A percentile compares a stretch with the other conserved stretches of the same genome.
Conservation (phyloP, 1,140 invertebrate species). For the Drosophila subobscura region DNA sequence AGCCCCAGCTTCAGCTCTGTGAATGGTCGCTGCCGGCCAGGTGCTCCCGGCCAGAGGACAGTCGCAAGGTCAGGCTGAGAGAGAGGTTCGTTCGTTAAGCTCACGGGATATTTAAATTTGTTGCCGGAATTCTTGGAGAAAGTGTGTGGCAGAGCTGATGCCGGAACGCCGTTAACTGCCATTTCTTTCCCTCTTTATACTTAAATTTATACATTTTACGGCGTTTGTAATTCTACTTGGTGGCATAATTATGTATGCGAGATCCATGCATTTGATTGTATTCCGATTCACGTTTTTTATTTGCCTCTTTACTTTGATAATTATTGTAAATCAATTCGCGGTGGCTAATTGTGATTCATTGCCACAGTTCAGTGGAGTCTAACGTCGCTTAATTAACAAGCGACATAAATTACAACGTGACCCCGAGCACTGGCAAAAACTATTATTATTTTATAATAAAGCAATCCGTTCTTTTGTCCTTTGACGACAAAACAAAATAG, state of each 20-base stretch:
- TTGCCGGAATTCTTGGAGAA: conserved; percentile 16
- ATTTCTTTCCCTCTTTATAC: no score
- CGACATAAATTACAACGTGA: conserved; percentile 50
- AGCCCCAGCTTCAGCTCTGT: conserved; percentile 4
- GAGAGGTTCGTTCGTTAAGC: conserved; percentile 36
- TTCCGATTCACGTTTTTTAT: background rate
- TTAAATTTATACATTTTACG: conserved; percentile 3
- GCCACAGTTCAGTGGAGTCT: conserved; percentile 64
- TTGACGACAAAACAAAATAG: no score
- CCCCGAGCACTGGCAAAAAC: conserved; percentile 12
- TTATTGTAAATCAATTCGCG: conserved; percentile 45
- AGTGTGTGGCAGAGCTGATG: no score
- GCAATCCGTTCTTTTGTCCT: no score
- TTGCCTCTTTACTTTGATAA: conserved; percentile 15
- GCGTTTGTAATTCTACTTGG: conserved; percentile 46
- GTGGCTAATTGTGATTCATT: conserved; percentile 55
- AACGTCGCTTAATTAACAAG: conserved; percentile 65
- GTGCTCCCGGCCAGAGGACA: conserved; percentile 42
- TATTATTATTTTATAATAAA: conserved; percentile 8
- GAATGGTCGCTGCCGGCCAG: conserved; percentile 25
- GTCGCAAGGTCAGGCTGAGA: conserved; percentile 50
- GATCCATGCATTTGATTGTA: conserved; percentile 33
- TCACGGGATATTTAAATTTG: conserved; percentile 44
- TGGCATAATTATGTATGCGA: conserved; percentile 32
- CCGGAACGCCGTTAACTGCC: no score